A percentile compares a stretch with the other conserved stretches of the same genome.
Evolutionary conservation across 2,888 invertebrate species (phyloP).

Genomic region (Parnassius mnemosyne): DNA sequence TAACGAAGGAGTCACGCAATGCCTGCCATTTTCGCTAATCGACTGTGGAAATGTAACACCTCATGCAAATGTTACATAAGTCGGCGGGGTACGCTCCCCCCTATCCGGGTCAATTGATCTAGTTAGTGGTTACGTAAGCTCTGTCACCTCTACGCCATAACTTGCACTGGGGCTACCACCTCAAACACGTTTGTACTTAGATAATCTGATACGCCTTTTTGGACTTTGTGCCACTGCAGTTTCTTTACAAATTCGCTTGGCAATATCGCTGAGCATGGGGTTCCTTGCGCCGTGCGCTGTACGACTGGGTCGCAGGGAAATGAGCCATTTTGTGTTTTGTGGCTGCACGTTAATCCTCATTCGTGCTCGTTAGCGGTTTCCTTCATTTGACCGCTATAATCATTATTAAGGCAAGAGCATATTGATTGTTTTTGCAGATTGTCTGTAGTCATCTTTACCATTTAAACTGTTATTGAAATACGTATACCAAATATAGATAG

Average conservation of each 20-base stretch:
- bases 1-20: too few relatives aligned
- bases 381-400: background rate
- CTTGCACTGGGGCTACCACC: background rate
- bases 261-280: background rate
- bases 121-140: conserved; percentile 36
- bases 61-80: background rate
- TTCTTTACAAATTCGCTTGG: conserved; percentile 1
- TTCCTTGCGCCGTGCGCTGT: conserved; percentile 2
- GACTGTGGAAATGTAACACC: conserved; percentile 15
- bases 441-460: too few relatives aligned
- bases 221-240: background rate
- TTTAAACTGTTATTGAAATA: too few relatives aligned
- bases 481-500: too few relatives aligned
- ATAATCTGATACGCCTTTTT: background rate
- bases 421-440: too few relatives aligned
- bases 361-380: conserved; percentile 17
- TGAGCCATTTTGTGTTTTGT: conserved; percentile 28
- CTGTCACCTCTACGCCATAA: conserved; percentile 20
- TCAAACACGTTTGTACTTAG: background rate
- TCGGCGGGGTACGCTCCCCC: background rate
- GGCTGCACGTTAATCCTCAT: conserved; percentile 26
- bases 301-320: conserved; percentile 27
- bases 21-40: conserved; percentile 4
- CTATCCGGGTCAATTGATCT: conserved; percentile 27
- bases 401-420: background rate